phyloP scores from a whole-genome alignment of 2,113 vertebrate genomes.

The Sander lucioperca region DNA sequence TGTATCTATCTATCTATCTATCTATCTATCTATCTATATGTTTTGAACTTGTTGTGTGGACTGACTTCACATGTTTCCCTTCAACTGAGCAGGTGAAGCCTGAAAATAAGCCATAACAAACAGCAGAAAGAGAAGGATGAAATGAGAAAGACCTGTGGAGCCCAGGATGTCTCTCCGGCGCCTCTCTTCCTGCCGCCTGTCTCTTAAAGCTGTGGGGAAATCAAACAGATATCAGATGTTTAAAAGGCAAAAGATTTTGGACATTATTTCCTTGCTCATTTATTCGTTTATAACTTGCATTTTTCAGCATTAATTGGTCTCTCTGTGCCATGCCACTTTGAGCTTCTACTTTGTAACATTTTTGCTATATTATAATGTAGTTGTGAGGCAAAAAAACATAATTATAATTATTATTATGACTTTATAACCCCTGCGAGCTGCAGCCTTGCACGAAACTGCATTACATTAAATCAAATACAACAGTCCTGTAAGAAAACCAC shows the following conservation, averaged over 20 bases:
- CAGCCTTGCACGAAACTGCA: neutral
- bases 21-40: too few relatives aligned
- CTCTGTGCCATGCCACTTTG: too few relatives aligned
- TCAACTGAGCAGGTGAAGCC: neutral
- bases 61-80: neutral
- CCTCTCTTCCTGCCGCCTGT: conserved; percentile 19
- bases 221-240: conserved; percentile 1
- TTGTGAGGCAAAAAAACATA: too few relatives aligned
- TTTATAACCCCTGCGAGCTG: neutral
- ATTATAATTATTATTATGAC: neutral
- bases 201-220: conserved; percentile 65
- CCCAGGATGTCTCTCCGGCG: conserved; percentile 61
- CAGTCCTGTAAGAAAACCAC: neutral
- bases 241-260: too few relatives aligned
- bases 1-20: too few relatives aligned
- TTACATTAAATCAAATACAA: neutral
- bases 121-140: too few relatives aligned
- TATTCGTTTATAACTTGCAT: too few relatives aligned
- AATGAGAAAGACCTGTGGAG: conserved; percentile 70
- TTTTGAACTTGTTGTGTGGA: neutral
- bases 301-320: too few relatives aligned
- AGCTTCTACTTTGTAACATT: too few relatives aligned
- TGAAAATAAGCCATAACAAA: neutral
- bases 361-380: too few relatives aligned
- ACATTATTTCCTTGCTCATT: too few relatives aligned